Evolutionary conservation across 2,797 vertebrate species (phyloP).

Genomic region (Sebastes taczanowskii): DNA sequence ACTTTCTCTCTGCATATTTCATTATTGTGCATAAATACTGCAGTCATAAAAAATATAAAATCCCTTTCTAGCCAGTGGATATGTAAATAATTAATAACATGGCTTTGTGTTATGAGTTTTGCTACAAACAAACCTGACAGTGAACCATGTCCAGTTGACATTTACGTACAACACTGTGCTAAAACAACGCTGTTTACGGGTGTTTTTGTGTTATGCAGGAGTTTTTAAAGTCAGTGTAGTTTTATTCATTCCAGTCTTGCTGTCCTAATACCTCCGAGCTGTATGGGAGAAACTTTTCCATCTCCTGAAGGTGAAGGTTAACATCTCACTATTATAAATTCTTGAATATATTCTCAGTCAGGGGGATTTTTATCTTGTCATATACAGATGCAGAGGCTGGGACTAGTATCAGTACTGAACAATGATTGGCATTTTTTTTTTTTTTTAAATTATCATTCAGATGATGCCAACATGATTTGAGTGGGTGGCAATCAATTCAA

Average conservation of each 20-base stretch:
- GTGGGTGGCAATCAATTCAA: slow-evolving; percentile 37
- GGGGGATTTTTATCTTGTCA: neutral
- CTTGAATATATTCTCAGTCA: neutral
- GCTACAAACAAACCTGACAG: neutral
- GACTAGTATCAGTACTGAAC: neutral
- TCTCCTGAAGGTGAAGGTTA: slow-evolving; percentile 12
- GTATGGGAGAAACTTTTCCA: neutral
- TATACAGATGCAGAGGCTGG: neutral
- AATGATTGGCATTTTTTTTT: slow-evolving; percentile 9
- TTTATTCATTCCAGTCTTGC: neutral
- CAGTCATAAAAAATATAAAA: neutral
- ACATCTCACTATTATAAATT: neutral
- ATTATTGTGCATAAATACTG: neutral
- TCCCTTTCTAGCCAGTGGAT: neutral
- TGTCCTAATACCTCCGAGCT: neutral
- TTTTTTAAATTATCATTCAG: slow-evolving; percentile 7
- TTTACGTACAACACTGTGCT: neutral
- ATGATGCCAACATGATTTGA: slow-evolving; percentile 26
- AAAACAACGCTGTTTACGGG: neutral
- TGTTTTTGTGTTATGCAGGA: neutral
- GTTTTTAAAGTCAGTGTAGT: neutral
- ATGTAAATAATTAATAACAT: slow-evolving; percentile 3
- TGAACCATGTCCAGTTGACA: neutral
- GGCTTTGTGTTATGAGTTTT: neutral
- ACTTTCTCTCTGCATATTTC: neutral